Base-by-base conservation (phyloP, 1,140 invertebrate genomes). In the Grapholita molesta region DNA sequence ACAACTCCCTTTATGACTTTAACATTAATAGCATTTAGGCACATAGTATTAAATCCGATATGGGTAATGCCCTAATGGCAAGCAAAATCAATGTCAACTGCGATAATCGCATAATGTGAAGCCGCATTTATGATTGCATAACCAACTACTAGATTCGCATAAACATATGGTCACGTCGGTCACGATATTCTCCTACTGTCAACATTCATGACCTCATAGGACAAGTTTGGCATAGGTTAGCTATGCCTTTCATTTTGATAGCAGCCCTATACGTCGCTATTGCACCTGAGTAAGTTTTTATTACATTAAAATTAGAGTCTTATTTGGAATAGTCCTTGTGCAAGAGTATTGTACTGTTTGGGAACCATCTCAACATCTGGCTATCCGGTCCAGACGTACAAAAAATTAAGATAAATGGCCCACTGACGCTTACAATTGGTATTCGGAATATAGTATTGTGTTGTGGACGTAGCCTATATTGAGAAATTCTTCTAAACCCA, bases 341-440 rank as follows among this genome's bases (percentile, higher is more conserved):
- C 24, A 74, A n/a, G n/a, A n/a, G 65, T 65, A 67, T 71, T 69
- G 75, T 71, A 79, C 78, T 79, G 77, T 80, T 65, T 48, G 32
- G 64, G 66, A 67, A 70, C 25, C 69, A 69, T 68, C 66, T 85
- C 75, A 85, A 85, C 78, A 79, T 80, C 74, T 84, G 76, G 55
- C 55, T 76, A 67, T 64, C 74, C 79, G 79, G 73, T 72, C 57
- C 28, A 30, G 12, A 18, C 6, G 32, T 42, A 70, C 70, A 76
- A 76, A 79, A 76, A 78, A 77, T 73, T 66, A 70, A 72, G 70
- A 74, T 71, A 68, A 73, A 76, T 78, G 70, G 72, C 72, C 52
- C 18, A 65, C 33, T 65, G 64, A 38, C 64, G 28, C 32, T 28
- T 61, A 61, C 55, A 61, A 61, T 61, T 61, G 55, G 55, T 25